These are phyloP conservation scores for Lasioglossum oenotherae DNA, from an alignment of 2,888 invertebrate genomes.

Conservation along the genomic window DNA sequence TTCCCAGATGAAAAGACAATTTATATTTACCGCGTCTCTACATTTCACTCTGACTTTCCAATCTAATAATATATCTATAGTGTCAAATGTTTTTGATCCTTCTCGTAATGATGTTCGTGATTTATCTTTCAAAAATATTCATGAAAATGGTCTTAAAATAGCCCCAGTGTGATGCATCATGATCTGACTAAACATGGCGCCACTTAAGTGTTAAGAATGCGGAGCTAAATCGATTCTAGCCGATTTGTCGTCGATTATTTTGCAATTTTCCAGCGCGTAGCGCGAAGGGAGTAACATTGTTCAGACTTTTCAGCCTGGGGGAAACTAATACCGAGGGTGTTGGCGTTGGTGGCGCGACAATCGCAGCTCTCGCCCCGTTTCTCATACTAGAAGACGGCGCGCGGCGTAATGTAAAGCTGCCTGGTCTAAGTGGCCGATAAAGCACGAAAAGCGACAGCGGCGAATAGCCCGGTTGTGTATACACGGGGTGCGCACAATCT, in stretches of 20 bases:
- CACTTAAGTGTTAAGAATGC: not conserved
- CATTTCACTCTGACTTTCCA: not conserved
- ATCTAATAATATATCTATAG: not conserved
- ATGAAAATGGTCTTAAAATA: not conserved
- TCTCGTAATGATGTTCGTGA: not conserved
- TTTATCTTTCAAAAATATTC: not conserved
- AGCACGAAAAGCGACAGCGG: slow-evolving; percentile 65
- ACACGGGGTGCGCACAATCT: slow-evolving; percentile 8
- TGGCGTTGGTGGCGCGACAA: slow-evolving; percentile 26
- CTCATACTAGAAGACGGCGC: slow-evolving; percentile 22
- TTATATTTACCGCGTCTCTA: not conserved
- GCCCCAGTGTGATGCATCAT: not conserved
- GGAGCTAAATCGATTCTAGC: not conserved
- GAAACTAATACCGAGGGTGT: slow-evolving; percentile 37
- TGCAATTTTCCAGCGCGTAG: slow-evolving; percentile 29
- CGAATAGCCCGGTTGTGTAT: slow-evolving; percentile 43
- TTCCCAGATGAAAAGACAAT: not conserved
- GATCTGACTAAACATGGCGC: not conserved
- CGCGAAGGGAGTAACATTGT: slow-evolving; percentile 9
- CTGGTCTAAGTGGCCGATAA: slow-evolving; percentile 70
- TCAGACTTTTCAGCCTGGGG: slow-evolving; percentile 12
- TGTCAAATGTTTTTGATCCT: not conserved
- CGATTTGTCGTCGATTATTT: slow-evolving; percentile 39
- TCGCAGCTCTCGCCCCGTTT: slow-evolving; percentile 47
- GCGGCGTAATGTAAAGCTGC: slow-evolving; percentile 54